Percentiles rank a stretch among this genome's conserved stretches.
phyloP scores from a whole-genome alignment of 2,888 invertebrate genomes.

The Baronia brevicornis region DNA sequence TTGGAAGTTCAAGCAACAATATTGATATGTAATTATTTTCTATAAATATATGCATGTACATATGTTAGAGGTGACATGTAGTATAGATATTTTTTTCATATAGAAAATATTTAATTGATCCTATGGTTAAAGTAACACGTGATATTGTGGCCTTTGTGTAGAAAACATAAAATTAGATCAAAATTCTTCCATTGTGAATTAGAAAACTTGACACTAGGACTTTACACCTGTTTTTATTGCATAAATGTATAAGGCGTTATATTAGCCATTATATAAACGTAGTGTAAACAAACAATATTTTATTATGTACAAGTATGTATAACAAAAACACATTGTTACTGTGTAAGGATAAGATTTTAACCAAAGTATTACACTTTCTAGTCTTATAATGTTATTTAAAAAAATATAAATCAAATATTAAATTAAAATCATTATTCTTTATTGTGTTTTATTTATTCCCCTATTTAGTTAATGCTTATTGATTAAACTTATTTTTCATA shows the following conservation, averaged over 20 bases:
- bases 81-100: too few relatives aligned
- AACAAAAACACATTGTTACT: constrained; percentile 3
- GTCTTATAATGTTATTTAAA: constrained; percentile 19
- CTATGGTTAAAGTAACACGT: constrained; percentile 27
- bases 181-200: constrained; percentile 51
- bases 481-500: too few relatives aligned
- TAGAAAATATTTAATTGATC: too few relatives aligned
- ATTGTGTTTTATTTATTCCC: constrained; percentile 10
- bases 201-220: constrained; percentile 25
- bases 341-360: constrained; percentile 13
- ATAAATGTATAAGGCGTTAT: constrained; percentile 1
- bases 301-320: constrained; percentile 10
- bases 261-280: constrained; percentile 15
- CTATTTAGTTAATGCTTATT: too few relatives aligned
- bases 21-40: too few relatives aligned
- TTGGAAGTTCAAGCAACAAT: too few relatives aligned
- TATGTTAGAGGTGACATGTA: constrained; percentile 1
- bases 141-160: constrained; percentile 65
- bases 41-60: too few relatives aligned
- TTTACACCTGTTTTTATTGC: constrained; percentile 20
- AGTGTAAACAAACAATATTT: constrained; percentile 6
- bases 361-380: constrained; percentile 20
- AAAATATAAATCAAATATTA: constrained; percentile 9
- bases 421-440: constrained; percentile 5
- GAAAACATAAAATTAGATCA: constrained; percentile 33